Evolutionary conservation across 2,113 vertebrate species (phyloP), one percentile per base, ranked within the genome.

Genomic region (Amphiprion ocellaris): DNA sequence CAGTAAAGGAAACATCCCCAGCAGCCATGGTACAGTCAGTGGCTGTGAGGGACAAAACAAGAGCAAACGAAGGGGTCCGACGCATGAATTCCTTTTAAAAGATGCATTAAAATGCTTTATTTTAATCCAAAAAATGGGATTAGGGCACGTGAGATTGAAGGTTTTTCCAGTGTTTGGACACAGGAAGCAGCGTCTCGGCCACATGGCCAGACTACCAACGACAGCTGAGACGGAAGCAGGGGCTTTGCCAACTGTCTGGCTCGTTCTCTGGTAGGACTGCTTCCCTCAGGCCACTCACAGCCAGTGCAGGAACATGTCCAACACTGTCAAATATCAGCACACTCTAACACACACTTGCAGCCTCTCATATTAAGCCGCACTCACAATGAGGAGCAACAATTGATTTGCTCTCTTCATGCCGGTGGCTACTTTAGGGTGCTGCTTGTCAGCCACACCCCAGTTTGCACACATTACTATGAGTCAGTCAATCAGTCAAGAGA

Each of bases 211-310:
- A 87, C 88, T 84, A 84, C 77, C 84, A 75, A 86, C 47, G 71
- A 83, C 91, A 89, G 84, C 83, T 78, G 84, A 92, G 87, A 87
- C 81, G 83, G 87, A 92, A 89, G 82, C 74, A 12, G 23, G 39
- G 82, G 53, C 76, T 71, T 58, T 88, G 91, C 90, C 89, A 92
- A 90, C 77, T 83, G 84, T 84, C 84, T 90, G 84, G 82, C 88
- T 89, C 77, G 2, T 79, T 87, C 82, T 83, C 79, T 77, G 5
- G 82, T 77, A 75, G 81, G 84, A 86, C 71, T 75, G 88, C 76
- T 83, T 88, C 84, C 87, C 87, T 80, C 77, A 80, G 82, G 91
- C 84, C 84, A 55, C 80, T 88, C 86, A 79, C 87, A 89, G 89
- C 90, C 89, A 89, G 89, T n/a, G 69, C 19, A 88, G 89, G 83